These are phyloP conservation scores for Pseudopipra pipra DNA, from an alignment of 2,113 vertebrate genomes.

Conservation along the genomic window DNA sequence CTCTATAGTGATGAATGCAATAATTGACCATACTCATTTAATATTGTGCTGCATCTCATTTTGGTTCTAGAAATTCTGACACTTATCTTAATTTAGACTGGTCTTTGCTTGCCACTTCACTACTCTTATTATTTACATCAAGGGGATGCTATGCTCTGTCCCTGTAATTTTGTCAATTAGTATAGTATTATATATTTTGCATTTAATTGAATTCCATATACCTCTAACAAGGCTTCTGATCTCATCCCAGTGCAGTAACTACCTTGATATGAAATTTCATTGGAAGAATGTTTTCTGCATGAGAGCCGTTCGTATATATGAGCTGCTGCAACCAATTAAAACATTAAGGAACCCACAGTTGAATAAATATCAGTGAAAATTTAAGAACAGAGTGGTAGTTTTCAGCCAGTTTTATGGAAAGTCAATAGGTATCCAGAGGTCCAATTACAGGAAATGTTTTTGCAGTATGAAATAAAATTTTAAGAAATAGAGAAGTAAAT, in stretches of 20 bases:
- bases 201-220: not conserved
- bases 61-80: not conserved
- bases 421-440: constrained; percentile 35
- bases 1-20: not conserved
- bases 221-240: not conserved
- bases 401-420: constrained; percentile 23
- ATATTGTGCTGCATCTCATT: not conserved
- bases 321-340: constrained; percentile 41
- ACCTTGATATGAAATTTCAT: not conserved
- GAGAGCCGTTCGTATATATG: not conserved
- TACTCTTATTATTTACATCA: not conserved
- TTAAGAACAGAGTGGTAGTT: not conserved
- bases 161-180: not conserved
- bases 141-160: not conserved
- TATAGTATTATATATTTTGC: not conserved
- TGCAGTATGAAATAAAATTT: constrained; percentile 27
- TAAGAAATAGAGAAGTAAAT: constrained; percentile 31
- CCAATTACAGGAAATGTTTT: constrained; percentile 53
- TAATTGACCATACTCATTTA: not conserved
- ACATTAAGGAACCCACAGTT: constrained; percentile 14
- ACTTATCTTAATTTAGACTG: not conserved
- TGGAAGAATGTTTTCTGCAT: not conserved
- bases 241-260: not conserved
- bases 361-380: constrained; percentile 32
- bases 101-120: not conserved